These are phyloP conservation scores for Dynastes hyllus DNA, from an alignment of 2,888 invertebrate genomes.

Conservation along the genomic window DNA sequence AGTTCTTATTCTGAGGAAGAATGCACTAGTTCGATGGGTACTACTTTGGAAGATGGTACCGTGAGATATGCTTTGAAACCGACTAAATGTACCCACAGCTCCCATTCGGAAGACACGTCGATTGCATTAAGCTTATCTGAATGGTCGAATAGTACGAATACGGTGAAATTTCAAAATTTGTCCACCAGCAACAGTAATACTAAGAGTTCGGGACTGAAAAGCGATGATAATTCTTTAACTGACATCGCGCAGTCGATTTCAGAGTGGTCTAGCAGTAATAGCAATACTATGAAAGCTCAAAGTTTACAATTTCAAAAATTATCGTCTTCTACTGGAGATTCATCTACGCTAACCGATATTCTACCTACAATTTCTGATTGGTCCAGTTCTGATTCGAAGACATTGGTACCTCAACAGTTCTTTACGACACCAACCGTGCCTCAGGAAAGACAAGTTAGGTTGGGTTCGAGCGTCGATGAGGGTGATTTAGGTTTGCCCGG, in stretches of 20 bases:
- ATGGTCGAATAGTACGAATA: slow-evolving; percentile 91
- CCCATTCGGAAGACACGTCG: slow-evolving; percentile 90
- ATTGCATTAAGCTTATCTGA: slow-evolving; percentile 90
- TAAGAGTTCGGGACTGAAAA: slow-evolving; percentile 79
- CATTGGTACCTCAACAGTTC: slow-evolving; percentile 76
- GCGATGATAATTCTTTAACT: slow-evolving; percentile 84
- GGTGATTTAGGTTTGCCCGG: slow-evolving; percentile 63
- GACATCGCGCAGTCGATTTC: slow-evolving; percentile 86
- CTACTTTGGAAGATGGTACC: slow-evolving; percentile 84
- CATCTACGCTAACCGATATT: slow-evolving; percentile 75
- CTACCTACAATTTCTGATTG: slow-evolving; percentile 88
- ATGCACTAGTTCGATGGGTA: slow-evolving; percentile 82
- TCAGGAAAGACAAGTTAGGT: slow-evolving; percentile 54
- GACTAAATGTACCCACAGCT: slow-evolving; percentile 87
- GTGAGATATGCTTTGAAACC: slow-evolving; percentile 86
- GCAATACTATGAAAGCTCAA: slow-evolving; percentile 82
- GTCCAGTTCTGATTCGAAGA: slow-evolving; percentile 84
- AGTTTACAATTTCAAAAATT: slow-evolving; percentile 69
- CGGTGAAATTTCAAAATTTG: slow-evolving; percentile 85
- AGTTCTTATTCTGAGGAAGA: slow-evolving; percentile 85
- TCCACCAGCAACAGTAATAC: slow-evolving; percentile 77
- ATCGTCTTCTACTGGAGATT: slow-evolving; percentile 68
- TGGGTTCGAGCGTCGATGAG: slow-evolving; percentile 67
- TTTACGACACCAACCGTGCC: slow-evolving; percentile 56
- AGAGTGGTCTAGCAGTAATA: slow-evolving; percentile 87